phyloP scores from a whole-genome alignment of 2,888 invertebrate species.

The Chydorus sphaericus region DNA sequence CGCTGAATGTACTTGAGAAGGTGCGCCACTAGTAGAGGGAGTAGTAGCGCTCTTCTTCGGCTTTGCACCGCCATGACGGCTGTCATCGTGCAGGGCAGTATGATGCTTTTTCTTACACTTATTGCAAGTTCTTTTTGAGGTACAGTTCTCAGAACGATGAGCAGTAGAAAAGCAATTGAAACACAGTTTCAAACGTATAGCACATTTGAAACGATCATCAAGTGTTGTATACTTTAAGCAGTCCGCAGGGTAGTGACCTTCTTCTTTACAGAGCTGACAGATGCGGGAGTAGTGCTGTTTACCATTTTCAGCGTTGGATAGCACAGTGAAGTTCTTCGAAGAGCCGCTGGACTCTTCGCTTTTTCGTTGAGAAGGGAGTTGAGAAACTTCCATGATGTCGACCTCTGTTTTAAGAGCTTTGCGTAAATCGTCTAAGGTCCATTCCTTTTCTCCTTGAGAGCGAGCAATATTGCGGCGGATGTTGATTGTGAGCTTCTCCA shows the following conservation, averaged over 20 bases:
- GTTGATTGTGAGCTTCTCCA: not conserved
- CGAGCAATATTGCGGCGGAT: not conserved
- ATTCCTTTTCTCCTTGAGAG: not conserved
- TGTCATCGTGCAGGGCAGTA: constrained; percentile 5
- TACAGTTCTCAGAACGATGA: not conserved
- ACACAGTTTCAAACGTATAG: not conserved
- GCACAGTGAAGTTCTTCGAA: not conserved
- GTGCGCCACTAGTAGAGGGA: not conserved
- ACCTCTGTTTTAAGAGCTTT: not conserved
- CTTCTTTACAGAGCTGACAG: not conserved
- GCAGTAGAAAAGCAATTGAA: not conserved
- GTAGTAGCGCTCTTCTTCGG: not conserved
- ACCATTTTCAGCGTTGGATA: not conserved
- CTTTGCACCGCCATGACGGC: too few species aligned
- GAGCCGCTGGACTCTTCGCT: not conserved
- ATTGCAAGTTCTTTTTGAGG: not conserved
- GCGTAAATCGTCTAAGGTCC: not conserved
- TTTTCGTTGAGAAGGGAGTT: not conserved
- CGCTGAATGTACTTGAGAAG: too few species aligned
- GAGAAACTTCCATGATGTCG: not conserved
- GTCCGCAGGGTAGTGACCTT: too few species aligned
- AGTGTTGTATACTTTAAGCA: not conserved
- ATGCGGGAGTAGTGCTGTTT: not conserved
- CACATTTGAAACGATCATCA: not conserved
- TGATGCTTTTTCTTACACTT: constrained; percentile 7